Conservation (phyloP, 92 coral and sea anemone genomes). For the Scolanthus callimorphus region DNA sequence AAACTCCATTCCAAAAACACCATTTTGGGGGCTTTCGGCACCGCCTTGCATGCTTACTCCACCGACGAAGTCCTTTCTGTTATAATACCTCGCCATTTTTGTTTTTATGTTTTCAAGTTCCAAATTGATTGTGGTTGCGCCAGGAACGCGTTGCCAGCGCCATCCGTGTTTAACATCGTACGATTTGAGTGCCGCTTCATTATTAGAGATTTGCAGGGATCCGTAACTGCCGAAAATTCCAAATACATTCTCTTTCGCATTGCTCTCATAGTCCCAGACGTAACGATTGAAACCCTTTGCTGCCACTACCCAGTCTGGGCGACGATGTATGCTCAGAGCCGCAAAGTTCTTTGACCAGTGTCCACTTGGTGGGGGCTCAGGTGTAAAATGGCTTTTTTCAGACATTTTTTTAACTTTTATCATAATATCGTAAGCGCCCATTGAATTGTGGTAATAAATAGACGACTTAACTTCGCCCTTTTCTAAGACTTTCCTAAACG, state of each 20-base stretch:
- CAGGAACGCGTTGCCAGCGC: conserved; percentile 84
- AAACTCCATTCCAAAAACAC: conserved; percentile 70
- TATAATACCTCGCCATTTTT: conserved; percentile 33
- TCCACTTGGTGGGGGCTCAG: conserved; percentile 62
- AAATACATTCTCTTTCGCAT: conserved; percentile 29
- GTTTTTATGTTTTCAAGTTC: conserved; percentile 8
- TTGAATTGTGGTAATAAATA: conserved; percentile 34
- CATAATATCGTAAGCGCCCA: conserved; percentile 49
- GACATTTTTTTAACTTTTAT: neutral
- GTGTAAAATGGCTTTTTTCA: conserved; percentile 7
- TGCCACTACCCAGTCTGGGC: conserved; percentile 64
- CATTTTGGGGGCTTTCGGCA: conserved; percentile 23
- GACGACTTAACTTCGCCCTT: conserved; percentile 6
- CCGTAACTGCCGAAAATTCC: conserved; percentile 74
- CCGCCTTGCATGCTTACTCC: conserved; percentile 64
- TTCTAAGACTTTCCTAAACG: conserved; percentile 5
- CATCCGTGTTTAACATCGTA: conserved; percentile 65
- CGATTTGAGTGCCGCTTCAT: conserved; percentile 30
- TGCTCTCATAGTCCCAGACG: conserved; percentile 57
- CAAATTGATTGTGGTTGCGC: conserved; percentile 64
- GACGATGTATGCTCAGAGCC: conserved; percentile 66
- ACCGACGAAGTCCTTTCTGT: conserved; percentile 42
- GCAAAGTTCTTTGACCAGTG: conserved; percentile 86
- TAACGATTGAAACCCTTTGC: conserved; percentile 67
- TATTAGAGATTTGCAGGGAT: conserved; percentile 55